phyloP scores from a whole-genome alignment of 2,113 vertebrate genomes.

The Danionella cerebrum region DNA sequence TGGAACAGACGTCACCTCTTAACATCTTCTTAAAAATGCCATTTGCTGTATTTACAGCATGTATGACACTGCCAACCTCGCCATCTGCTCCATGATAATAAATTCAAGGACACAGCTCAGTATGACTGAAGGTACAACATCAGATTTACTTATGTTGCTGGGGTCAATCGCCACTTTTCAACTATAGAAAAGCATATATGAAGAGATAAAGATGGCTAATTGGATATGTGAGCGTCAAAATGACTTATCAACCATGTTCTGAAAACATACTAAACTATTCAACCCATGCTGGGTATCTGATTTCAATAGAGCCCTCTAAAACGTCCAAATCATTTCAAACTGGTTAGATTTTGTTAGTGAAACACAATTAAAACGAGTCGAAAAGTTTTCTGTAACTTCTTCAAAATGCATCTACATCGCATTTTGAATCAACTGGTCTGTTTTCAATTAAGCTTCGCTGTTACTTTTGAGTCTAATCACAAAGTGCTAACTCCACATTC shows the following conservation, averaged over 20 bases:
- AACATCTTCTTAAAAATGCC: constrained; percentile 27
- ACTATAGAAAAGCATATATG: not conserved
- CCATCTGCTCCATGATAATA: constrained; percentile 36
- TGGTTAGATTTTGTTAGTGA: too few relatives aligned
- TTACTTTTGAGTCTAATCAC: constrained; percentile 8
- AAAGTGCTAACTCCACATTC: constrained; percentile 9
- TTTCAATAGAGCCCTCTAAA: too few relatives aligned
- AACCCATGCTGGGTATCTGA: too few relatives aligned
- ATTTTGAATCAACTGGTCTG: not conserved
- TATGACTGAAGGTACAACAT: not conserved
- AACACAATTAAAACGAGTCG: too few relatives aligned
- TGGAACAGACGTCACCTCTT: not conserved
- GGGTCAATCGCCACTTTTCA: not conserved
- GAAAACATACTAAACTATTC: too few relatives aligned
- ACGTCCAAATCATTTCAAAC: too few relatives aligned
- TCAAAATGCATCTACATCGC: not conserved
- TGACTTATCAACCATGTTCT: too few relatives aligned
- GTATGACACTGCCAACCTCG: constrained; percentile 25
- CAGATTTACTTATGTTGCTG: not conserved
- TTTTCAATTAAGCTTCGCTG: constrained; percentile 10
- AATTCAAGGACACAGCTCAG: constrained; percentile 17
- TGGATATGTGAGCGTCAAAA: not conserved
- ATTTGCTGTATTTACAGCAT: constrained; percentile 29
- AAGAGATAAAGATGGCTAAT: not conserved
- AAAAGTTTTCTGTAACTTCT: too few relatives aligned